These are phyloP conservation scores for Lasioglossum malachurum DNA, from an alignment of 2,888 invertebrate genomes.

Conservation along the genomic window DNA sequence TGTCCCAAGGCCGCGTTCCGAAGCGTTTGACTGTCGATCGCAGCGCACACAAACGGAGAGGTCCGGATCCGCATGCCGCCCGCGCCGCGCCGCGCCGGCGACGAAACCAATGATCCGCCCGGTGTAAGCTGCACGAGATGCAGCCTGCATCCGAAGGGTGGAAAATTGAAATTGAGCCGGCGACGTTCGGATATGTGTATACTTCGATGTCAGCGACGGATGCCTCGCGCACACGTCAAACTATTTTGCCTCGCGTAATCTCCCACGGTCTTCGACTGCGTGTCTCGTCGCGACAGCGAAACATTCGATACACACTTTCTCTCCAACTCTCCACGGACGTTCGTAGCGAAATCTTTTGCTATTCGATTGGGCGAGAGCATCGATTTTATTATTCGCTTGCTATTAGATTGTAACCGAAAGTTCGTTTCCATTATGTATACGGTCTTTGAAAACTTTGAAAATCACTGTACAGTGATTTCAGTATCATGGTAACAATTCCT, in stretches of 20 bases:
- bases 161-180: constrained; percentile 73
- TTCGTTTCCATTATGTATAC: neutral
- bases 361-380: neutral
- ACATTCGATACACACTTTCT: neutral
- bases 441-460: too few species aligned
- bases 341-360: neutral
- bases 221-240: constrained; percentile 30
- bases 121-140: constrained; percentile 62
- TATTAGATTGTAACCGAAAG: neutral
- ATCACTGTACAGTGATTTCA: neutral
- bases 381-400: neutral
- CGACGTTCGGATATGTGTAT: constrained; percentile 47
- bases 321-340: neutral
- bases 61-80: neutral
- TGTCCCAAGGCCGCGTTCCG: constrained; percentile 55
- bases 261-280: constrained; percentile 19
- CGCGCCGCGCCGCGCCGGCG: neutral
- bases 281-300: neutral
- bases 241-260: constrained; percentile 49
- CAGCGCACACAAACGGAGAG: neutral
- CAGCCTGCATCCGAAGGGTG: constrained; percentile 70
- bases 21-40: constrained; percentile 58
- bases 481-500: neutral
- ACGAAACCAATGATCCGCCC: constrained; percentile 44
- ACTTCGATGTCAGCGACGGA: constrained; percentile 36